Evolutionary conservation across 2,797 vertebrate species (phyloP).

Genomic region (Clarias pachynema): DNA sequence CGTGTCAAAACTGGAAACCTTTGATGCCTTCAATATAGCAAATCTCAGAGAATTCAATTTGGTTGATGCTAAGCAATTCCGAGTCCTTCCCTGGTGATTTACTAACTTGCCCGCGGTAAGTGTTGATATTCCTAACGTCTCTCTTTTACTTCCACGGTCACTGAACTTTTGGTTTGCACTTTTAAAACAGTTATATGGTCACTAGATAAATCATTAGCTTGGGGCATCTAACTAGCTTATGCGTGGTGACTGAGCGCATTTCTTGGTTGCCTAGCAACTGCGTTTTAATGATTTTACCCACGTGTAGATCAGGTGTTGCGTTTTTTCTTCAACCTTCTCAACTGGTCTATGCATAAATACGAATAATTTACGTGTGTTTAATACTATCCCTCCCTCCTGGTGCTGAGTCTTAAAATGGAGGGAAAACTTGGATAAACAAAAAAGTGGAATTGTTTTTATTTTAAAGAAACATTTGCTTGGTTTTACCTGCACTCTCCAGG

Average conservation of each 20-base stretch:
- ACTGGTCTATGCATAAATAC: not conserved
- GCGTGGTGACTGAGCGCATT: not conserved
- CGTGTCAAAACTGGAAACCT: not conserved
- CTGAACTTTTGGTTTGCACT: not conserved
- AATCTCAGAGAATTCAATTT: not conserved
- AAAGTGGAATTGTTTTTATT: not conserved
- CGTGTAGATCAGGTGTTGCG: too few relatives aligned
- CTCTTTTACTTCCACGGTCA: not conserved
- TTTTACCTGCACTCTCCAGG: conserved; percentile 87
- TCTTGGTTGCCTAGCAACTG: not conserved
- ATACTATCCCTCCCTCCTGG: not conserved
- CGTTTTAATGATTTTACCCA: not conserved
- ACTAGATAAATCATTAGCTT: conserved; percentile 5
- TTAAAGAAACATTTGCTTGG: too few relatives aligned
- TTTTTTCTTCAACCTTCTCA: not conserved
- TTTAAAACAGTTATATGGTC: not conserved
- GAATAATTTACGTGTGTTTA: not conserved
- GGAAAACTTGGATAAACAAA: not conserved
- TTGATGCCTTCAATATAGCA: too few relatives aligned
- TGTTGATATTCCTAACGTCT: too few relatives aligned
- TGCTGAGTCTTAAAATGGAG: not conserved
- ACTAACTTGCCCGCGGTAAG: not conserved
- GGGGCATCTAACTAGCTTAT: not conserved
- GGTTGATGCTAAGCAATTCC: not conserved
- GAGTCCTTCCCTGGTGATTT: not conserved